A percentile compares a stretch with the other conserved stretches of the same genome.
These are phyloP conservation scores for Sander vitreus DNA, from an alignment of 2,113 vertebrate genomes.

Conservation along the genomic window DNA sequence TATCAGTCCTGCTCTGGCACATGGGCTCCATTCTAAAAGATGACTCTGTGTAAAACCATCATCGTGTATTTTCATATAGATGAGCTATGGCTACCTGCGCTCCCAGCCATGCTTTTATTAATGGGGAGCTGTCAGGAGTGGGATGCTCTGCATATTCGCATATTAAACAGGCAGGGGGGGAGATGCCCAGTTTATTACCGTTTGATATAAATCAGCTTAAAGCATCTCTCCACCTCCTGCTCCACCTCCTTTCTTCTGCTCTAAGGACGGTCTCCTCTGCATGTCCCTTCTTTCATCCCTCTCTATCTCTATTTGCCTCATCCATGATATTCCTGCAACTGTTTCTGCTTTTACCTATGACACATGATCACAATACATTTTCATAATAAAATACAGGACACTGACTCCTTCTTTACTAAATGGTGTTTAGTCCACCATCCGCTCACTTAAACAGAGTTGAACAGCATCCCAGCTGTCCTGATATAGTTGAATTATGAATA, in stretches of 20 bases:
- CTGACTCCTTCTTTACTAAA: conserved; percentile 43
- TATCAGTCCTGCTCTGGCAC: conserved; percentile 85
- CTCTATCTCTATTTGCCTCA: conserved; percentile 46
- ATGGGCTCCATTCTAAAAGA: conserved; percentile 91
- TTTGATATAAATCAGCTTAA: conserved; percentile 99
- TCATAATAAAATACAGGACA: conserved; percentile 45
- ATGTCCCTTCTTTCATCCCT: conserved; percentile 34
- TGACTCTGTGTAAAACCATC: conserved; percentile 98
- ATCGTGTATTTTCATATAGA: conserved; percentile 99
- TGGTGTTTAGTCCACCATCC: conserved; percentile 41
- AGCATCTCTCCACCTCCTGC: conserved; percentile 92
- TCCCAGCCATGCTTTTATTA: conserved; percentile 97
- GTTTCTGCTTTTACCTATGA: conserved; percentile 37
- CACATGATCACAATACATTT: conserved; percentile 42
- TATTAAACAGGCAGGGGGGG: conserved; percentile 98
- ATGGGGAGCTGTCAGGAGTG: conserved; percentile 96
- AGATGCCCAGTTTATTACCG: conserved; percentile 97
- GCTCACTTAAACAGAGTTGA: conserved; percentile 34
- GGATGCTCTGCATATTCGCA: conserved; percentile 99
- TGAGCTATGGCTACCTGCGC: conserved; percentile 96
- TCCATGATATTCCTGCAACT: conserved; percentile 25
- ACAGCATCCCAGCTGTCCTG: conserved; percentile 61
- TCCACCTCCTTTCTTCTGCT: conserved; percentile 74
- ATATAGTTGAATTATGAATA: conserved; percentile 66
- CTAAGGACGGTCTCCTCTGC: conserved; percentile 44